Base-by-base conservation (phyloP, 2,888 invertebrate genomes). In the Orthosia gothica region DNA sequence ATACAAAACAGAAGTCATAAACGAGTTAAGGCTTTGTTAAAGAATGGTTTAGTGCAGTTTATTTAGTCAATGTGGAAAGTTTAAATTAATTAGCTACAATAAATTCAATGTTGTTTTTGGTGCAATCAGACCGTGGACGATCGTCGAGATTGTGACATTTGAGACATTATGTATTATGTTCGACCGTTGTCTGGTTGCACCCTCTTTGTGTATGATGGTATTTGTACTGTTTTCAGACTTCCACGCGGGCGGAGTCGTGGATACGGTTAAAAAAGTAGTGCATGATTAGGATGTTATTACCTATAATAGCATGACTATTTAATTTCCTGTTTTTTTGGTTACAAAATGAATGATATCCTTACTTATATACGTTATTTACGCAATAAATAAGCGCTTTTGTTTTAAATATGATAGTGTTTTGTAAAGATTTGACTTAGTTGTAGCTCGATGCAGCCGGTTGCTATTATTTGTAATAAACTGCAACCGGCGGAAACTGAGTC, bases 331-430 rank as follows among this genome's bases (percentile, higher is more conserved):
- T 12, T 73, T 75, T 75, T 59, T 73, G 75, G 71, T 76, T 77
- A 72, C 79, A 63, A 73, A 52, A 73, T 79, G 79, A 63, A 76
- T 76, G 78, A 20, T 70, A 61, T 62, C 61, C 72, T 62, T 79
- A 71, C 79, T 50, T 71, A 62, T 64, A 47, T 45, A 40, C 40
- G 40, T 40, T 40, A 40, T 40, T 40, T 40, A 40, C 40, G 40
- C 40, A 40, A 40, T 40, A 40, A 40, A 40, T 40, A 40, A 40
- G 40, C 40, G 40, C 75, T 75, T 75, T 69, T 59, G 59, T 78
- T 78, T 71, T 52, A 13, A 54, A 61, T 71, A 61, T 61, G 23
- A 72, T n/a, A 58, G 57, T 72, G 26, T 71, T 70, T 74, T 50
- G 68, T 74, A 58, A 66, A 58, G 13, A 15, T 50, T 76, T 50